Base-by-base conservation (phyloP, 37 sponge, comb jelly and placozoan species). In the Agelas oroides region DNA sequence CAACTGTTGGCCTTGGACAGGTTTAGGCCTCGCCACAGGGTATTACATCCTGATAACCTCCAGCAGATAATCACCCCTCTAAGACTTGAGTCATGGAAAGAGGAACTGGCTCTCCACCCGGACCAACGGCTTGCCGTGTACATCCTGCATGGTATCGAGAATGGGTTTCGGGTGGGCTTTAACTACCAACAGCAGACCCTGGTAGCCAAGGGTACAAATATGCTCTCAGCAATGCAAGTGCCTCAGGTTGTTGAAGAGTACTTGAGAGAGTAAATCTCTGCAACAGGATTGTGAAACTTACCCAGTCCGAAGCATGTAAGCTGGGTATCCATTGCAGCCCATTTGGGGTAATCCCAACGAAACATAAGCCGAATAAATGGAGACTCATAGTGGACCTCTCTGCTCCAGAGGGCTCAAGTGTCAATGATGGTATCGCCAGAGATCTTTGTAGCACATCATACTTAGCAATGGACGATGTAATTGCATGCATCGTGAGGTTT, bases 361-460 rank as follows among this genome's bases (percentile, higher is more conserved):
- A 21, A 3, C 73, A 72, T 57, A 41, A 55, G 3, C 83, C 55
- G 23, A 34, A 32, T 1, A 70, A 59, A 34, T 82, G 83, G 83
- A 38, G 83, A 3, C 59, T 82, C 19, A 82, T 82, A 23, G 38
- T 41, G 17, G 73, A 82, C 83, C 53, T 82, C 11, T 82, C 83
- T 0, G 70, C 27, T 2, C 83, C 83, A 19, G 41, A 70, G 2
- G 83, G 72, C 30, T 54, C 11, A 0, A 82, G 83, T 53, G 73
- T 70, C 1, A 70, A 82, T 59, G 83, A 82, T 32, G 83, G 35
- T 1, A 82, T 82, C 24, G 0, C 30, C 27, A 14, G 52, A 18
- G 36, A 33, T 11, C 57, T 53, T 5, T 80, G 81, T 41, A 35
- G 69, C 1, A 55, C 68, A 1, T 6, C 17, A 37, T 80, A 80